A percentile compares a stretch with the other conserved stretches of the same genome.
phyloP scores from a whole-genome alignment of 2,888 invertebrate genomes.

The Aelia acuminata region DNA sequence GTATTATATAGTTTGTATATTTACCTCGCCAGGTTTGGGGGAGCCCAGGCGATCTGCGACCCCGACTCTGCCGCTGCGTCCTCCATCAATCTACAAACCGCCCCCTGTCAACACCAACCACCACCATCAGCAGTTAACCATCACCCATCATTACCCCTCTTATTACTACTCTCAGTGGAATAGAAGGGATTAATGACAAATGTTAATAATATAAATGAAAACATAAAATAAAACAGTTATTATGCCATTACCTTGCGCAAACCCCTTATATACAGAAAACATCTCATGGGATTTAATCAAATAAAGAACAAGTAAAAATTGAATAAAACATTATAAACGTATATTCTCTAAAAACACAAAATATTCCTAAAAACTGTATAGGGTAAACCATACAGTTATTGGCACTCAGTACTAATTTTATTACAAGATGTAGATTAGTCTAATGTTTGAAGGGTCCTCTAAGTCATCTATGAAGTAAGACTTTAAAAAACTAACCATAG shows the following conservation, averaged over 20 bases:
- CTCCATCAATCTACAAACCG: slow-evolving; percentile 52
- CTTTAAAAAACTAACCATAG: too few species aligned
- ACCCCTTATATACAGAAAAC: not conserved
- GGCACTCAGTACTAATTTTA: too few species aligned
- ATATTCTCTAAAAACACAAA: too few species aligned
- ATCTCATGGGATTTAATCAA: not conserved
- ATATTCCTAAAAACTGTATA: too few species aligned
- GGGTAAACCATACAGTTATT: too few species aligned
- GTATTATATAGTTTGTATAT: not conserved
- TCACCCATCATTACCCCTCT: not conserved
- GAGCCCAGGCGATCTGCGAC: slow-evolving; percentile 51
- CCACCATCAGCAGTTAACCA: slow-evolving; percentile 31
- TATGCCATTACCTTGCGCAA: not conserved
- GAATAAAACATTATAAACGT: not conserved
- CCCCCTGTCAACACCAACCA: slow-evolving; percentile 44
- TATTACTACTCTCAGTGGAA: slow-evolving; percentile 18
- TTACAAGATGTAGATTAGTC: too few species aligned
- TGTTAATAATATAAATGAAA: not conserved
- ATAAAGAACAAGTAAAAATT: not conserved
- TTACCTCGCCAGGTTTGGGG: slow-evolving; percentile 51
- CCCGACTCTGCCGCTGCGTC: slow-evolving; percentile 35
- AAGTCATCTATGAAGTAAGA: too few species aligned
- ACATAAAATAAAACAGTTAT: not conserved
- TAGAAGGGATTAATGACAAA: not conserved
- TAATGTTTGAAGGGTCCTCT: too few species aligned